A percentile compares a stretch with the other conserved stretches of the same genome.
These are phyloP conservation scores for Pheucticus melanocephalus DNA, from an alignment of 2,113 vertebrate species.

Conservation along the genomic window DNA sequence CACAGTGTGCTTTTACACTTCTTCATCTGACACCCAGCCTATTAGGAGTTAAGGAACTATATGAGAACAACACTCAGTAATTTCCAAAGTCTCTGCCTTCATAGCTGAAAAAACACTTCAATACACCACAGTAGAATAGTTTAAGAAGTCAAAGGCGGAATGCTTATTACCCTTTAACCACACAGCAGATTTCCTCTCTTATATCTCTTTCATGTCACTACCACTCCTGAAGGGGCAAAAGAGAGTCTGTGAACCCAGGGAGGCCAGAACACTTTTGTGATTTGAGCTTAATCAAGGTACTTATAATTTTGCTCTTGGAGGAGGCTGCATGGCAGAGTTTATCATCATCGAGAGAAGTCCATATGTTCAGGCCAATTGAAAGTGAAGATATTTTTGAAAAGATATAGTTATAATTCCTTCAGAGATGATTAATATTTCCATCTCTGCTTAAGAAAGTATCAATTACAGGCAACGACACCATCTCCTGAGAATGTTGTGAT, in stretches of 20 bases:
- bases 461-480: neutral
- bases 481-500: neutral
- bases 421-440: neutral
- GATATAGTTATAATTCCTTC: neutral
- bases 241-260: neutral
- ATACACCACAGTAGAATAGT: neutral
- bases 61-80: neutral
- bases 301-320: neutral
- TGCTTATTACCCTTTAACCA: neutral
- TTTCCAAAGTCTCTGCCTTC: neutral
- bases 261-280: neutral
- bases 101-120: neutral
- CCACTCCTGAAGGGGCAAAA: neutral
- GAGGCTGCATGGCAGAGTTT: neutral
- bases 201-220: neutral
- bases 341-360: neutral
- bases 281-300: neutral
- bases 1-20: neutral
- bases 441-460: neutral
- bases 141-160: neutral
- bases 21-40: neutral
- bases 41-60: neutral
- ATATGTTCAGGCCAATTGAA: neutral
- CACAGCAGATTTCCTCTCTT: rapidly evolving
- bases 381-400: neutral